These are phyloP conservation scores for Pteropus alecto DNA, from an alignment of 2,113 vertebrate species.

Conservation along the genomic window DNA sequence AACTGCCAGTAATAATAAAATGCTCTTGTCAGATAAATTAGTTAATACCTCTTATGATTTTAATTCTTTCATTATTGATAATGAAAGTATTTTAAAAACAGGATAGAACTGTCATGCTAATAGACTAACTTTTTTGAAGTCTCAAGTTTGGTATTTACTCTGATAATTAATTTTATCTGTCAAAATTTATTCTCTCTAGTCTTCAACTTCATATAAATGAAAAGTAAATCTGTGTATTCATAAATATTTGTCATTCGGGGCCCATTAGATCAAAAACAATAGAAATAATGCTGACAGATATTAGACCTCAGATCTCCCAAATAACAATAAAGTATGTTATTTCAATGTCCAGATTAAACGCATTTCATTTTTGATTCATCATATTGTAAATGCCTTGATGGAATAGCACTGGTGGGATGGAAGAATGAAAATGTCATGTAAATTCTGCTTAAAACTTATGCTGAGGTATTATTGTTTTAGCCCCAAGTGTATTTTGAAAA, in stretches of 20 bases:
- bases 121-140: neutral
- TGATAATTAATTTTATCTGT: neutral
- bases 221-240: neutral
- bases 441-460: neutral
- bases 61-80: neutral
- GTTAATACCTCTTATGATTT: neutral
- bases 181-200: neutral
- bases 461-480: neutral
- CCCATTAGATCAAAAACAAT: neutral
- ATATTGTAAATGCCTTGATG: neutral
- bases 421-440: neutral
- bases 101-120: neutral
- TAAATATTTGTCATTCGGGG: neutral
- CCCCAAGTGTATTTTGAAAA: neutral
- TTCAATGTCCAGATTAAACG: neutral
- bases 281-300: neutral
- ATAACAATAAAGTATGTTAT: neutral
- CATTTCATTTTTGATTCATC: neutral
- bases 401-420: neutral
- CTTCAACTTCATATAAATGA: neutral
- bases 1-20: neutral
- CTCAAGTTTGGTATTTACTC: slow-evolving; percentile 1
- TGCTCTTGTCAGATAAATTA: neutral
- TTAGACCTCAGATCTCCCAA: neutral
- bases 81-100: slow-evolving; percentile 2